Percentiles rank a stretch among this genome's conserved stretches.
Conservation (phyloP, 2,888 invertebrate species). For the Mimumesa dahlbomi region DNA sequence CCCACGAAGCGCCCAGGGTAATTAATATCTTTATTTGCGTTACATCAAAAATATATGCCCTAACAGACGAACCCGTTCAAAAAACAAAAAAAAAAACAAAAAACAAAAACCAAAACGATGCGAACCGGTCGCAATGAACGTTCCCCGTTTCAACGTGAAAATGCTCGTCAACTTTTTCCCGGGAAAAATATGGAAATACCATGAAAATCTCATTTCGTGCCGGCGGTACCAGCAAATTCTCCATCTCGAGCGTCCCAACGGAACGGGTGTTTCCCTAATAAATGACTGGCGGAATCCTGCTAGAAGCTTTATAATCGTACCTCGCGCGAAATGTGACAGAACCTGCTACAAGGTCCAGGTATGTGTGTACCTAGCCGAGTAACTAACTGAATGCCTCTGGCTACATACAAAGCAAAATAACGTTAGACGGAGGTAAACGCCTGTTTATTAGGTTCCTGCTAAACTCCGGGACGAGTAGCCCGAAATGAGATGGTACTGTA, state of each 20-base stretch:
- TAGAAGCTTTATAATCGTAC: constrained; percentile 56
- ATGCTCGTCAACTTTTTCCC: constrained; percentile 3
- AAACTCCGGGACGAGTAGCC: constrained; percentile 34
- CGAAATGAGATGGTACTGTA: constrained; percentile 46
- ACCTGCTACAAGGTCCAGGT: constrained; percentile 3
- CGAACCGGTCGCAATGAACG: neutral
- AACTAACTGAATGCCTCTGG: constrained; percentile 39
- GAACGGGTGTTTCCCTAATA: constrained; percentile 40
- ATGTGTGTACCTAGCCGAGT: constrained; percentile 12
- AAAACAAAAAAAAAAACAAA: too few species aligned
- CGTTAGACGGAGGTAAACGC: constrained; percentile 53
- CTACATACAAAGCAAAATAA: constrained; percentile 45
- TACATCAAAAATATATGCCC: constrained; percentile 4
- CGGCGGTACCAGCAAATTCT: constrained; percentile 33
- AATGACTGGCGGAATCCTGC: constrained; percentile 50
- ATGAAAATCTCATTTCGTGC: constrained; percentile 43
- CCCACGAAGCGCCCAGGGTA: too few species aligned
- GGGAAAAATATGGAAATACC: constrained; percentile 49
- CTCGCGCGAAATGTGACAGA: constrained; percentile 48
- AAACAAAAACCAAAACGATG: too few species aligned
- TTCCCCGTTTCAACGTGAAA: neutral
- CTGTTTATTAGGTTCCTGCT: constrained; percentile 57
- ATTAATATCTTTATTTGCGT: constrained; percentile 31
- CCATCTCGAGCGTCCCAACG: constrained; percentile 22
- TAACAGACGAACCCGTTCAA: neutral